phyloP scores from a whole-genome alignment of 2,888 invertebrate species.

The Thumatha senex region DNA sequence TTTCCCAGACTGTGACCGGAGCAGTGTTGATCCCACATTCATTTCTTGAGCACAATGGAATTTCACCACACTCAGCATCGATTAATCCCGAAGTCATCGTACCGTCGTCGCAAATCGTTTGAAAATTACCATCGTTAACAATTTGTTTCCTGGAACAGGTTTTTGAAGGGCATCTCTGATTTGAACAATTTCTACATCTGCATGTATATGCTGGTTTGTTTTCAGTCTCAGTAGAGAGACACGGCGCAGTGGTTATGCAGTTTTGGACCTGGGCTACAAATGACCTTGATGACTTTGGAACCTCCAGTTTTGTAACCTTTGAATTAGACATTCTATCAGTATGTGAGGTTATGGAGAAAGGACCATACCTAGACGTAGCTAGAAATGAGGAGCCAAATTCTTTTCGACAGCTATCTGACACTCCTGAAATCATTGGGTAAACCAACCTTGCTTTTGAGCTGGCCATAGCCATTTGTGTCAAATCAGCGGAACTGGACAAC shows the following conservation, averaged over 20 bases:
- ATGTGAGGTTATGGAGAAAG: slow-evolving; percentile 44
- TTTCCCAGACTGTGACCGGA: slow-evolving; percentile 30
- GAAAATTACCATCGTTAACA: slow-evolving; percentile 51
- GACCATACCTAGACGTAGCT: slow-evolving; percentile 33
- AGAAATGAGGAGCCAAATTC: slow-evolving; percentile 49
- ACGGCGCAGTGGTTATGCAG: slow-evolving; percentile 36
- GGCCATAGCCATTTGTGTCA: slow-evolving; percentile 33
- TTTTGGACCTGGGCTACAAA: slow-evolving; percentile 41
- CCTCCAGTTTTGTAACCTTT: too few species aligned
- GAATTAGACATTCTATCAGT: slow-evolving; percentile 9
- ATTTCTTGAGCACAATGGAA: slow-evolving; percentile 23
- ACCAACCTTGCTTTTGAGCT: slow-evolving; percentile 40
- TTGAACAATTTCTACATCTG: slow-evolving; percentile 43
- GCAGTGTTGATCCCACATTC: slow-evolving; percentile 27
- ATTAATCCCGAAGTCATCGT: slow-evolving; percentile 62
- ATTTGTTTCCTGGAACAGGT: slow-evolving; percentile 11
- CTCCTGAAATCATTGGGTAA: neutral
- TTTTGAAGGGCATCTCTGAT: slow-evolving; percentile 35
- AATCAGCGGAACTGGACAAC: slow-evolving; percentile 37
- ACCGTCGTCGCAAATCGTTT: slow-evolving; percentile 50
- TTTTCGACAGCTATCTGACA: slow-evolving; percentile 7
- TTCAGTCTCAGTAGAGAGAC: slow-evolving; percentile 18
- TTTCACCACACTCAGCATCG: slow-evolving; percentile 47
- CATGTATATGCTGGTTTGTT: slow-evolving; percentile 29
- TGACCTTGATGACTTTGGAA: neutral